phyloP scores from a whole-genome alignment of 2,888 invertebrate genomes.

The Caenorhabditis plicata region DNA sequence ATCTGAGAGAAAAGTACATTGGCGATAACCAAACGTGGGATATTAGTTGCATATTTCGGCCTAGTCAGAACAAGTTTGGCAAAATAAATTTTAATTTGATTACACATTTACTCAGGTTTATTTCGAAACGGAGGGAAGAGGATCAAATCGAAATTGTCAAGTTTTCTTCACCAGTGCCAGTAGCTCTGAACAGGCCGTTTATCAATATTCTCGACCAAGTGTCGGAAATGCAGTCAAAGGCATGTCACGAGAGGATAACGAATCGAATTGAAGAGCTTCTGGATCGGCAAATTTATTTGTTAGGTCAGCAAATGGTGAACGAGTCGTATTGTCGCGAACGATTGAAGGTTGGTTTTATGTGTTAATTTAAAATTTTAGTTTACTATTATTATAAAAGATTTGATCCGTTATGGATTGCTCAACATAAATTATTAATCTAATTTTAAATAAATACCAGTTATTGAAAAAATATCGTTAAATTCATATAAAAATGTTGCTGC shows the following conservation, averaged over 20 bases:
- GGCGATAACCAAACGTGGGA: slow-evolving; percentile 22
- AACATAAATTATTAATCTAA: no score
- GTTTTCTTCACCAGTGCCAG: slow-evolving; percentile 53
- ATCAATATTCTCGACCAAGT: slow-evolving; percentile 66
- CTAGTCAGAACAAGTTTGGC: slow-evolving; percentile 36
- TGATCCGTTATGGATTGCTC: no score
- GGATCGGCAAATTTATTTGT: slow-evolving; percentile 50
- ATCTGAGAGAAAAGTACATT: slow-evolving; percentile 2
- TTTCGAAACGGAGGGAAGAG: slow-evolving; percentile 29
- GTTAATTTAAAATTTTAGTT: no score
- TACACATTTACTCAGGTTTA: slow-evolving; percentile 11
- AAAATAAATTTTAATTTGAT: not conserved
- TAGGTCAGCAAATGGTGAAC: slow-evolving; percentile 49
- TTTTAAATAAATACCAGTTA: no score
- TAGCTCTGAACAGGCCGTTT: slow-evolving; percentile 65
- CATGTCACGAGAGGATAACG: slow-evolving; percentile 47
- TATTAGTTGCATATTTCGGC: slow-evolving; percentile 32
- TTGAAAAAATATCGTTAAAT: no score
- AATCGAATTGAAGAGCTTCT: slow-evolving; percentile 57
- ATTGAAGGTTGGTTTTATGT: slow-evolving; percentile 28
- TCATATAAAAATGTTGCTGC: no score
- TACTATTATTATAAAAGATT: no score
- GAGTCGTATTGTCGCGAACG: slow-evolving; percentile 48
- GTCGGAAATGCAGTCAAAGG: slow-evolving; percentile 50
- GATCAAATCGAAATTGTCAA: slow-evolving; percentile 60